A percentile compares a stretch with the other conserved stretches of the same genome.
Conservation (phyloP, 2,113 vertebrate genomes). For the Xenotilapia caudafasciata region DNA sequence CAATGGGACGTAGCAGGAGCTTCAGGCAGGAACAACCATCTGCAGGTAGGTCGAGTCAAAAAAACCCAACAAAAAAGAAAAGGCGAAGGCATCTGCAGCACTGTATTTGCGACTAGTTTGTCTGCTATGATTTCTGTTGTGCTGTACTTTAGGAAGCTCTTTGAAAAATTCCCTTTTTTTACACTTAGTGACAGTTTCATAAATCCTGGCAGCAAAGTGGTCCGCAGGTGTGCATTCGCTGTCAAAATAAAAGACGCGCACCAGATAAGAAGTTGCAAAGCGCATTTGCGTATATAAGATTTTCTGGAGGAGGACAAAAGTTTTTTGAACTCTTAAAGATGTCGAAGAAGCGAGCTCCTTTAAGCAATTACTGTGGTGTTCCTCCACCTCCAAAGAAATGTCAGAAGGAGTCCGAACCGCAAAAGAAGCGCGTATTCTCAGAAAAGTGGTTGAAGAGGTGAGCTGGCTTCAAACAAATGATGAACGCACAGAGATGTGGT, state of each 20-base stretch:
- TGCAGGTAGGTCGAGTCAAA: slow-evolving; percentile 53
- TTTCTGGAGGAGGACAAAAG: background rate
- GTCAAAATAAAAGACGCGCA: background rate
- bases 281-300: accelerated
- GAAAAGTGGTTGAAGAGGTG: background rate
- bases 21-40: slow-evolving; percentile 34
- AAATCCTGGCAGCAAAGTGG: background rate
- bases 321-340: background rate
- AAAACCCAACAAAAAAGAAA: accelerated
- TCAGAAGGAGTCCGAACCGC: accelerated
- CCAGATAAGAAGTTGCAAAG: accelerated
- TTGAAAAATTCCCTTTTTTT: background rate
- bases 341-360: accelerated
- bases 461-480: background rate
- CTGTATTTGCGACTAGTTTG: background rate
- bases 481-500: background rate
- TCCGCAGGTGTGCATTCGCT: accelerated
- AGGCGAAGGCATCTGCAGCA: background rate
- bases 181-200: background rate
- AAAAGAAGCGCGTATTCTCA: accelerated
- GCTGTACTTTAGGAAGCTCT: background rate
- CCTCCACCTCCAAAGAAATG: background rate
- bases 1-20: slow-evolving; percentile 65
- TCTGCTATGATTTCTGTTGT: background rate
- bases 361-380: accelerated